phyloP scores from a whole-genome alignment of 2,888 invertebrate genomes.

The Xanthia togata region DNA sequence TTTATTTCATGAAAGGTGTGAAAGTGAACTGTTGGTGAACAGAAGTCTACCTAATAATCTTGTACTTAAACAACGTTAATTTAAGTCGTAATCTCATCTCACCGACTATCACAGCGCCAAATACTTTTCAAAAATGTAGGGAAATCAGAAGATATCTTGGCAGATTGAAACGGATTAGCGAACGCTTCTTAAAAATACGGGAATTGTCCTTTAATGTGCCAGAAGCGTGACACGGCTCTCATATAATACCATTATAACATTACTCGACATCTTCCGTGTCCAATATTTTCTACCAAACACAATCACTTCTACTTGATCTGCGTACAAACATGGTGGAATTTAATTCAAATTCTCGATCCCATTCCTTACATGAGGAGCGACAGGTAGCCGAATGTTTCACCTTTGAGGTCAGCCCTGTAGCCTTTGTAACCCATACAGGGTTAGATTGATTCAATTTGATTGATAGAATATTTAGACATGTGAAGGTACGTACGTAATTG shows the following conservation, averaged over 20 bases:
- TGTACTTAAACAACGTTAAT: too few relatives aligned
- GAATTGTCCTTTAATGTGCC: not conserved
- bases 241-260: not conserved
- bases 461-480: constrained; percentile 40
- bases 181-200: too few relatives aligned
- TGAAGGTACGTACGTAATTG: not conserved
- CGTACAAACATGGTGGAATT: constrained; percentile 32
- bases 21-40: too few relatives aligned
- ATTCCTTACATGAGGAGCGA: constrained; percentile 49
- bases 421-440: constrained; percentile 8
- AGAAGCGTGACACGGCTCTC: not conserved
- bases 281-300: constrained; percentile 15
- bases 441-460: constrained; percentile 49
- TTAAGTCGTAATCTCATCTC: too few relatives aligned
- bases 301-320: constrained; percentile 22
- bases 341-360: constrained; percentile 44
- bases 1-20: too few relatives aligned
- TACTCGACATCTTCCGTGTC: not conserved
- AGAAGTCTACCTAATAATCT: too few relatives aligned
- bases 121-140: too few relatives aligned
- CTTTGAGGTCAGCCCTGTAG: constrained; percentile 34
- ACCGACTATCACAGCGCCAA: too few relatives aligned
- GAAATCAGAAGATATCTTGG: too few relatives aligned
- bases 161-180: too few relatives aligned
- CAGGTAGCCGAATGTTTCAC: constrained; percentile 42